Evolutionary conservation across 2,113 vertebrate genomes (phyloP).

Genomic region (Lepidothrix coronata): DNA sequence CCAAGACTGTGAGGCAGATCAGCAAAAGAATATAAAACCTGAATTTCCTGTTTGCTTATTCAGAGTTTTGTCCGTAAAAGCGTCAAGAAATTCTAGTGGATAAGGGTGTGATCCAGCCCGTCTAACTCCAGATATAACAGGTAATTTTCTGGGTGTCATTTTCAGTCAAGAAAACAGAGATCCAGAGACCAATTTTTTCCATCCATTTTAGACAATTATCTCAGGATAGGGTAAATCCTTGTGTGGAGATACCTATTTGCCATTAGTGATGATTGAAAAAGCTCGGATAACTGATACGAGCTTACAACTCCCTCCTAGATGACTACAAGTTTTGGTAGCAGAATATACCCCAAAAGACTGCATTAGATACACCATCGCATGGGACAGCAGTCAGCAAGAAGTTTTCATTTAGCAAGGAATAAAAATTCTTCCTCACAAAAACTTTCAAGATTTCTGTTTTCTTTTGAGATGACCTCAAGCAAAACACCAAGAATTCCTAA

Average conservation of each 20-base stretch:
- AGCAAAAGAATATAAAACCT: not conserved
- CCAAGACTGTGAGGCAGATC: not conserved
- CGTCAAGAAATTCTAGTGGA: accelerated
- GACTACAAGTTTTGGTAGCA: not conserved
- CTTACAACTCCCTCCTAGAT: not conserved
- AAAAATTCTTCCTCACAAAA: not conserved
- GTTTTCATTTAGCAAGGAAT: not conserved
- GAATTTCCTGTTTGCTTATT: not conserved
- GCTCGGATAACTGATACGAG: not conserved
- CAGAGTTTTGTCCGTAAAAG: not conserved
- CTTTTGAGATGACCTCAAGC: not conserved
- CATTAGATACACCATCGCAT: not conserved
- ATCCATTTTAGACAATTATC: not conserved
- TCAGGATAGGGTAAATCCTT: not conserved
- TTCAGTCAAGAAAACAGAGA: not conserved
- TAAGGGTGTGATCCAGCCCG: not conserved
- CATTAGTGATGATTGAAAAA: not conserved
- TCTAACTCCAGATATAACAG: not conserved
- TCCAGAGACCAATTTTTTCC: not conserved
- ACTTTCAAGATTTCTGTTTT: not conserved
- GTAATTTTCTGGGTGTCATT: not conserved
- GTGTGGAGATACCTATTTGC: not conserved
- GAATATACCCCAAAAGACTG: not conserved
- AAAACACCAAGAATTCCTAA: not conserved
- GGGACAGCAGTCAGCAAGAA: not conserved